Percentiles rank a stretch among this genome's conserved stretches.
phyloP scores from a whole-genome alignment of 2,113 vertebrate species.

The Neogale vison region DNA sequence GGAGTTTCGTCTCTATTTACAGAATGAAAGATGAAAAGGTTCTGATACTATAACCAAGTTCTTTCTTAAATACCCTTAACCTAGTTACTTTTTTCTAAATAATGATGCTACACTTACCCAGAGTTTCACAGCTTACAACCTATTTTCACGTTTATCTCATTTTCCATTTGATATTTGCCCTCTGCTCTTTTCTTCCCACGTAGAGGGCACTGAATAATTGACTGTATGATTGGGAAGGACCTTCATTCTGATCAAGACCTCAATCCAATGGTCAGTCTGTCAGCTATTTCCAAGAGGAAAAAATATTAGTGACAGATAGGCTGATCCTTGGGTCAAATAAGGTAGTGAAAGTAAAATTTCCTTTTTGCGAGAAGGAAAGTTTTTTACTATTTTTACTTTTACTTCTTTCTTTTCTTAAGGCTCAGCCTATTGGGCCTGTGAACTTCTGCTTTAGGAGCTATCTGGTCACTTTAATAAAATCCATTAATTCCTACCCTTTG shows the following conservation, averaged over 20 bases:
- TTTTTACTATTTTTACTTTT: background rate
- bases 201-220: background rate
- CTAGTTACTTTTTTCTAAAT: background rate
- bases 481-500: background rate
- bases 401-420: background rate
- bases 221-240: background rate
- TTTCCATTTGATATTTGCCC: background rate
- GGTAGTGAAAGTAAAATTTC: background rate
- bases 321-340: background rate
- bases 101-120: background rate
- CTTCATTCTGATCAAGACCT: background rate
- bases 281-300: background rate
- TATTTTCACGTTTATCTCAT: background rate
- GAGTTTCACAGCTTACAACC: background rate
- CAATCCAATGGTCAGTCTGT: background rate
- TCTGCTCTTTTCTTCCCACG: background rate
- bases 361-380: background rate
- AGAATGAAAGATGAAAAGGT: background rate
- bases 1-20: background rate
- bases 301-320: background rate
- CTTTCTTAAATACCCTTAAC: background rate
- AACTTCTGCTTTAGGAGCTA: background rate
- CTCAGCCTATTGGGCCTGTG: background rate
- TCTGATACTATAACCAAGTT: constrained; percentile 6
- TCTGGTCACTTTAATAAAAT: background rate